These are phyloP conservation scores for Chiroxiphia lanceolata DNA, from an alignment of 2,797 vertebrate species.

Conservation along the genomic window DNA sequence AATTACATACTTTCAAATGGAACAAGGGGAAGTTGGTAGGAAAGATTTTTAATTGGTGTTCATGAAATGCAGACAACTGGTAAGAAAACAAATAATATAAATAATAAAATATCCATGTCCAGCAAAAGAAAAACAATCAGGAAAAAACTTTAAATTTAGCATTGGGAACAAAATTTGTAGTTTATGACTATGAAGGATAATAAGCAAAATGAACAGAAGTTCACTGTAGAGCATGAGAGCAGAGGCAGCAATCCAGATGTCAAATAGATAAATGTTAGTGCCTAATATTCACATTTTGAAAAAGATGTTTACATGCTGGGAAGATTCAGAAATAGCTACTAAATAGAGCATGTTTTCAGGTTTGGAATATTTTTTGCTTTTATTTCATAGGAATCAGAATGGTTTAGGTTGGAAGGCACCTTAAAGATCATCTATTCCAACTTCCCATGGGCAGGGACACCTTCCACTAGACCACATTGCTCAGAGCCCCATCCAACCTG, in stretches of 20 bases:
- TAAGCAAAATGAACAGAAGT: conserved; percentile 26
- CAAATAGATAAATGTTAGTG: not conserved
- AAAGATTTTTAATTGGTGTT: conserved; percentile 64
- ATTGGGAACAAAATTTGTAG: not conserved
- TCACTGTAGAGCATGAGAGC: not conserved
- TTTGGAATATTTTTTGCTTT: not conserved
- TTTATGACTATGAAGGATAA: conserved; percentile 37
- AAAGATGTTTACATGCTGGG: not conserved
- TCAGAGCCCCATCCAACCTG: not conserved
- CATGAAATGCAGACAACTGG: conserved; percentile 67
- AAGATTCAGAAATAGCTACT: not conserved
- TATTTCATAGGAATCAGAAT: not conserved
- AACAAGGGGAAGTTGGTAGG: conserved; percentile 62
- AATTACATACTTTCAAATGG: conserved; percentile 65
- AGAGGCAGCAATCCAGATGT: not conserved
- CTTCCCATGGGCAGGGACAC: not conserved
- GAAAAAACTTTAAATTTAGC: conserved; percentile 49
- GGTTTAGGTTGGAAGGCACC: not conserved
- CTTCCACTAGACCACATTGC: not conserved
- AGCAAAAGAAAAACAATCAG: conserved; percentile 60
- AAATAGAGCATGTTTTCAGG: not conserved
- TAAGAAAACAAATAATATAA: conserved; percentile 65
- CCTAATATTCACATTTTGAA: not conserved
- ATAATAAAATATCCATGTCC: conserved; percentile 61
- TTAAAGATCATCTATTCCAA: not conserved